Evolutionary conservation across 2,113 vertebrate genomes (phyloP).

Genomic region (Nothoprocta pentlandii): DNA sequence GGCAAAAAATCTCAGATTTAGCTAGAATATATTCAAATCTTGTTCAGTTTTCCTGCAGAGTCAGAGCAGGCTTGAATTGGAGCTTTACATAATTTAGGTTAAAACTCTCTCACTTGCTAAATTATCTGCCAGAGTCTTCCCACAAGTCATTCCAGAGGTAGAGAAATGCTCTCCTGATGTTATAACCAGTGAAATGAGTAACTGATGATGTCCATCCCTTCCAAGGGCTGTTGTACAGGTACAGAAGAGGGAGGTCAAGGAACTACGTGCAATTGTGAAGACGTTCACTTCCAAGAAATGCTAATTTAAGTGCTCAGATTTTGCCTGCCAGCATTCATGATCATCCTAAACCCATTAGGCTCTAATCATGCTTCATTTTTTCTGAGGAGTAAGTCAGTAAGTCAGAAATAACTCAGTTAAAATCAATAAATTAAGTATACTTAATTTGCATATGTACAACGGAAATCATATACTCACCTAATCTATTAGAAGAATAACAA

Average conservation of each 20-base stretch:
- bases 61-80: neutral
- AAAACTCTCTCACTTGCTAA: neutral
- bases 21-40: neutral
- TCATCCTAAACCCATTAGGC: neutral
- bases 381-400: neutral
- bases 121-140: neutral
- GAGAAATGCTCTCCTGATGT: neutral
- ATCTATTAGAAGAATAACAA: neutral
- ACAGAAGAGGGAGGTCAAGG: neutral
- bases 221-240: neutral
- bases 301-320: neutral
- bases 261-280: neutral
- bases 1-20: neutral
- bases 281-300: neutral
- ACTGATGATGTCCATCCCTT: neutral
- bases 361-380: neutral
- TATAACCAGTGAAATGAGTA: neutral
- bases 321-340: neutral
- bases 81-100: neutral
- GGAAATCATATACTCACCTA: neutral
- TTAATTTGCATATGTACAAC: neutral
- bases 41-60: neutral
- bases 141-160: neutral
- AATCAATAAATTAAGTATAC: neutral
- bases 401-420: neutral